Conservation (phyloP, 2,888 invertebrate species). For the Listrodromus nycthemerus region DNA sequence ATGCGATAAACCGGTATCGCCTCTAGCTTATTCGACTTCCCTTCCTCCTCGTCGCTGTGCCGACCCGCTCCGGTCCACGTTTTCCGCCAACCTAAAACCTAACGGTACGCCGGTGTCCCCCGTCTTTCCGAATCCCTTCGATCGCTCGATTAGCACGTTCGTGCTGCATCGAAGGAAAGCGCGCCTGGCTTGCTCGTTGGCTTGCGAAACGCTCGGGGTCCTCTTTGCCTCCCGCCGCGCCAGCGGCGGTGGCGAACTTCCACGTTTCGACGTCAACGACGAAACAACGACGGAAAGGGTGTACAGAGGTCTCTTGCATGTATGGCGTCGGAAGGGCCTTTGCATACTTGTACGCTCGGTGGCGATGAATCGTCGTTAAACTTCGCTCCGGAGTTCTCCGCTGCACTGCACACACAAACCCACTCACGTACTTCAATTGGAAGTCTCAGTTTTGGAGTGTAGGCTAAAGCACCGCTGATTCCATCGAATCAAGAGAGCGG, state of each 20-base stretch:
- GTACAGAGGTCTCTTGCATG: constrained; percentile 5
- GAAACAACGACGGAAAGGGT: constrained; percentile 22
- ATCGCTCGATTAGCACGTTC: constrained; percentile 69
- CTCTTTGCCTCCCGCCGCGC: not conserved
- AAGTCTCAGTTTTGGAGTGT: constrained; percentile 7
- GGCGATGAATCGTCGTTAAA: constrained; percentile 51
- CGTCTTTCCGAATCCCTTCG: constrained; percentile 53
- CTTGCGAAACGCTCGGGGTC: constrained; percentile 27
- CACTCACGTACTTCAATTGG: not conserved
- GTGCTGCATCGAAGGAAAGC: constrained; percentile 53
- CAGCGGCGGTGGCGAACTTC: constrained; percentile 21
- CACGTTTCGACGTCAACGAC: constrained; percentile 49
- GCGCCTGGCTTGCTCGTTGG: constrained; percentile 30
- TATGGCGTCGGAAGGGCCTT: not conserved
- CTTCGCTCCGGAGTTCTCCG: constrained; percentile 19
- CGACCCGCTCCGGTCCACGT: constrained; percentile 5
- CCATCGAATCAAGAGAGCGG: not conserved
- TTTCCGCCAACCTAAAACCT: constrained; percentile 35
- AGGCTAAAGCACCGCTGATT: not conserved
- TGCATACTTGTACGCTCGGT: constrained; percentile 26
- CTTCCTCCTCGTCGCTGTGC: constrained; percentile 30
- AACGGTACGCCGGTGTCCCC: constrained; percentile 30
- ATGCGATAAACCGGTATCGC: constrained; percentile 55
- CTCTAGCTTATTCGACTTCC: constrained; percentile 53
- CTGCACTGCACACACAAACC: not conserved